Conservation (phyloP, 2,888 invertebrate species). For the Odontocerum albicorne region DNA sequence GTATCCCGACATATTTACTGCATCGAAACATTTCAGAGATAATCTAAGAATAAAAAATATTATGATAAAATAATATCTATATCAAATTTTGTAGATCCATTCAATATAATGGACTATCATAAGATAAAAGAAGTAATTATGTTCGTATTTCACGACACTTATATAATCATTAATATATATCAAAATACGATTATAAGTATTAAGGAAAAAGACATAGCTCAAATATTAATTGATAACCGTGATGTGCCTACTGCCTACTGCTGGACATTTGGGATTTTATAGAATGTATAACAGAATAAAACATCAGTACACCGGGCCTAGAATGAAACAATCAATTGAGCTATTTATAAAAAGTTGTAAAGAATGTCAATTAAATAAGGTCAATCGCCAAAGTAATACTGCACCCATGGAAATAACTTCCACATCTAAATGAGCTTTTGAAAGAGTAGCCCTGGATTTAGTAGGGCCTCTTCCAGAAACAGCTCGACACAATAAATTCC, state of each 20-base stretch:
- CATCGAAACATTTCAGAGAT: constrained; percentile 23
- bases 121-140: background rate
- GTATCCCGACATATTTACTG: constrained; percentile 37
- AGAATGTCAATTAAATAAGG: constrained; percentile 41
- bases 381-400: constrained; percentile 30
- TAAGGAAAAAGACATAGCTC: constrained; percentile 5
- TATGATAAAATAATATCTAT: constrained; percentile 12
- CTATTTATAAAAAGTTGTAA: constrained; percentile 40
- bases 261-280: constrained; percentile 36
- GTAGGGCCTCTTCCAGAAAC: constrained; percentile 39
- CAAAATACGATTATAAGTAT: constrained; percentile 18
- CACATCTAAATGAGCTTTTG: constrained; percentile 39
- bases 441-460: constrained; percentile 39
- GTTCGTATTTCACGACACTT: background rate
- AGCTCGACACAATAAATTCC: constrained; percentile 37
- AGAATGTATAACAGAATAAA: constrained; percentile 38
- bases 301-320: constrained; percentile 40
- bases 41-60: constrained; percentile 18
- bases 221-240: constrained; percentile 33
- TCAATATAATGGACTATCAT: background rate
- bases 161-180: constrained; percentile 25
- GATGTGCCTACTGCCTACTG: constrained; percentile 25
- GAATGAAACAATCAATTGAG: constrained; percentile 41
- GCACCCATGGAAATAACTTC: constrained; percentile 42
- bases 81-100: constrained; percentile 4